Percentiles rank a stretch among this genome's conserved stretches.
These are phyloP conservation scores for Trissolcus brochymenae DNA, from an alignment of 2,888 invertebrate genomes.

Conservation along the genomic window DNA sequence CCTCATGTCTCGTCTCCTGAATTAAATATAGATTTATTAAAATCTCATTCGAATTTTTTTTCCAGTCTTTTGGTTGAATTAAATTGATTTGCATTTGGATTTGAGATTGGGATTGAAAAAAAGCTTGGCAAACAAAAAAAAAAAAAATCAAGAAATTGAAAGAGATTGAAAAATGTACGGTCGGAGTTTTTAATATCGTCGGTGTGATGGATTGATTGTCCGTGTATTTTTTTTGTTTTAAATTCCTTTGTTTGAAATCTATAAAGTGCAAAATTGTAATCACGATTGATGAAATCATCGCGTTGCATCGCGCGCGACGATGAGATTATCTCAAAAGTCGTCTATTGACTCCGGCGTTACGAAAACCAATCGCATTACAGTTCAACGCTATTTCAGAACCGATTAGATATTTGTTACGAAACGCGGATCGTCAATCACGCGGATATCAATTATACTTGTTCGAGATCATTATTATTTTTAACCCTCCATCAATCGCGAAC, in stretches of 20 bases:
- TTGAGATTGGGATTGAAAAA: no score
- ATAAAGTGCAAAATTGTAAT: neutral
- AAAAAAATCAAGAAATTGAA: no score
- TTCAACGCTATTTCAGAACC: conserved; percentile 43
- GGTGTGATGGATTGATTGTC: no score
- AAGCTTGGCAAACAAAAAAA: no score
- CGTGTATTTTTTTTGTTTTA: neutral
- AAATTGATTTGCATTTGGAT: no score
- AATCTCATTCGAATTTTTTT: no score
- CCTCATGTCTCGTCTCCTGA: neutral
- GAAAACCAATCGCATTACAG: conserved; percentile 46
- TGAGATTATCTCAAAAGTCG: conserved; percentile 43
- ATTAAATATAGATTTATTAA: no score
- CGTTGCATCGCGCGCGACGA: conserved; percentile 7
- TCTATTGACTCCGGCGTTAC: conserved; percentile 48
- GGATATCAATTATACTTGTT: conserved; percentile 34
- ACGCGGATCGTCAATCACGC: conserved; percentile 10
- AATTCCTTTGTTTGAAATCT: neutral
- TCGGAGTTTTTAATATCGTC: no score
- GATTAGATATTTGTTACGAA: conserved; percentile 54
- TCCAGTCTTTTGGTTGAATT: no score
- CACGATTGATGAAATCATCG: neutral
- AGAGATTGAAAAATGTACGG: no score
- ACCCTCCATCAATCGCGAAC: neutral
- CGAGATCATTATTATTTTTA: conserved; percentile 7